Evolutionary conservation across 2,113 vertebrate genomes (phyloP).

Genomic region (Elaphurus davidianus): DNA sequence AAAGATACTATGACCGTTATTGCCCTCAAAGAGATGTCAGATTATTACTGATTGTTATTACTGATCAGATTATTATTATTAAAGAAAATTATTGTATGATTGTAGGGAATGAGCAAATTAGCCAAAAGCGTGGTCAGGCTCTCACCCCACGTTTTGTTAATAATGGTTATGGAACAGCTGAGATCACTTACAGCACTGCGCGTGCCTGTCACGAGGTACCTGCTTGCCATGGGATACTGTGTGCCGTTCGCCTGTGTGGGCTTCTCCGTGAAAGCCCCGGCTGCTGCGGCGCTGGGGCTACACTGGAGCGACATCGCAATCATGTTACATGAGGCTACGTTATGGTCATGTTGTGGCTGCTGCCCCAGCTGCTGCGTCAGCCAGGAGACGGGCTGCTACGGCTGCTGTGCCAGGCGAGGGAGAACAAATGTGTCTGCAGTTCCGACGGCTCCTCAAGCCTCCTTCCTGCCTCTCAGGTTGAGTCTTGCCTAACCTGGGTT

Average conservation of each 20-base stretch:
- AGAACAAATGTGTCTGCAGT: neutral
- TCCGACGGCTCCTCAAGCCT: neutral
- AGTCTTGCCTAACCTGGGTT: neutral
- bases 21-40: neutral
- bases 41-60: neutral
- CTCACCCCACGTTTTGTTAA: neutral
- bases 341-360: neutral
- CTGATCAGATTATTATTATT: no score
- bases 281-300: rapidly evolving
- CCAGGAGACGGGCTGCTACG: neutral
- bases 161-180: neutral
- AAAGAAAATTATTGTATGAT: neutral
- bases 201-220: neutral
- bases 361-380: neutral
- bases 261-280: rapidly evolving
- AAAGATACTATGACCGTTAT: neutral
- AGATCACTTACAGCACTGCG: neutral
- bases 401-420: neutral
- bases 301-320: rapidly evolving
- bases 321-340: rapidly evolving
- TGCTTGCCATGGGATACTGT: neutral
- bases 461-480: neutral
- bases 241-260: neutral
- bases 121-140: neutral
- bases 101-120: neutral